Conservation (phyloP, 2,113 vertebrate genomes). For the Periophthalmodon schlosseri region DNA sequence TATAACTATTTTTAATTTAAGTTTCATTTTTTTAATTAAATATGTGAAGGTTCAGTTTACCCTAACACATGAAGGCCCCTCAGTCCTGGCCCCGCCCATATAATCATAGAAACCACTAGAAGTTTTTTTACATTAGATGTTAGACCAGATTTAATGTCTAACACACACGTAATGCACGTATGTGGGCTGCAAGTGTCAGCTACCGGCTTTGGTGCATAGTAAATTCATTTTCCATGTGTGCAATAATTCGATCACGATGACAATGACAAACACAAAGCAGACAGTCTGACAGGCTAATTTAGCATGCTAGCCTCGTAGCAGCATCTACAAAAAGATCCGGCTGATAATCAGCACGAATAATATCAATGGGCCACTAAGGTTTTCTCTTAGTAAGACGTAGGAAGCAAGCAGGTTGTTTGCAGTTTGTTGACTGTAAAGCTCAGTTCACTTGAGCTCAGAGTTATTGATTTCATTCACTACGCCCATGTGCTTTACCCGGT, state of each 20-base stretch:
- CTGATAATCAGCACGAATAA: accelerated
- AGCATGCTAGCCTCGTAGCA: slow-evolving; percentile 22
- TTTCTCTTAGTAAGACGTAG: neutral
- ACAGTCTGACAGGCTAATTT: slow-evolving; percentile 19
- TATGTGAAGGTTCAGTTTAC: slow-evolving; percentile 5
- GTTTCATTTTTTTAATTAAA: neutral
- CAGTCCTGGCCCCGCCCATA: slow-evolving; percentile 6
- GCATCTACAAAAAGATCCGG: neutral
- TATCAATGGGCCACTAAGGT: neutral
- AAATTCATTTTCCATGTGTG: neutral
- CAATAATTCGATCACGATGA: neutral
- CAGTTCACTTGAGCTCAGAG: slow-evolving; percentile 4
- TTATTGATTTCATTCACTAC: slow-evolving; percentile 25
- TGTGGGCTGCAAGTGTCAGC: neutral
- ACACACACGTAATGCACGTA: neutral
- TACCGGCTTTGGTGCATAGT: no score
- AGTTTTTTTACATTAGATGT: slow-evolving; percentile 46
- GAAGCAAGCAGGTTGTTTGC: neutral
- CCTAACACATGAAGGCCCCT: slow-evolving; percentile 6
- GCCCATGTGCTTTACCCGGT: slow-evolving; percentile 70
- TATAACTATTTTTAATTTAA: no score
- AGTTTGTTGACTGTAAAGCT: neutral
- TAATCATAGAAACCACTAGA: slow-evolving; percentile 69
- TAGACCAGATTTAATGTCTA: neutral
- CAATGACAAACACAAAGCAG: slow-evolving; percentile 42